Evolutionary conservation across 2,888 invertebrate genomes (phyloP), one percentile per base, ranked within the genome.

Genomic region (Brachypalpus laphriformis): DNA sequence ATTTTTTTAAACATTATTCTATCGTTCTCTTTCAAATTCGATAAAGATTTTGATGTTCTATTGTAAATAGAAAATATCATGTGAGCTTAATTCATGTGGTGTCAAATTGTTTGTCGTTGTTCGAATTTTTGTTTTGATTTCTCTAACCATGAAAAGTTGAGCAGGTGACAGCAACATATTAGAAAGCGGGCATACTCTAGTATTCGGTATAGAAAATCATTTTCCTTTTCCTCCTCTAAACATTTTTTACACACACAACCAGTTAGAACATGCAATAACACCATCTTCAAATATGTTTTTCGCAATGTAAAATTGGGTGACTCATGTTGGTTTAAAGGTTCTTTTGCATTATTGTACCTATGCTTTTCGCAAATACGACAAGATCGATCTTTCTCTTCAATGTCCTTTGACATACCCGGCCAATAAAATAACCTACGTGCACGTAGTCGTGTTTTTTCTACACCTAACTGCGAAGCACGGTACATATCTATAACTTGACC

Each of bases 381-480:
- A 3, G 3, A 5, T 25, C 5, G 25, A 25, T 3, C 25, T 25
- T 5, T 25, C 5, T 25, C 3, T 5, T 25, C 25, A 3, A 25
- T 25, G 2, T 25, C 25, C 5, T 25, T 25, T 25, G 25, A 25
- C 2, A 25, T 25, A 25, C 25, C 25, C n/a, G n/a, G n/a, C n/a
- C n/a, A n/a, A n/a, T n/a, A n/a, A n/a, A n/a, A n/a, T n/a, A n/a
- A n/a, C n/a, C 5, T 25, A 3, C 25, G 2, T 25, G 25, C 25
- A 25, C 88, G 80, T 25, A 87, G 66, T 78, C 88, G 88, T 54
- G 88, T 88, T 87, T 90, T 90, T 56, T 88, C 87, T 1, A 88
- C 88, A 7, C 89, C 90, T 16, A 90, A 51, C 78, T 90, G 90
- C 1, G 88, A 86, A 63, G 86, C 88, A 88, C 90, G 90, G 56